Evolutionary conservation across 2,113 vertebrate species (phyloP).

Genomic region (Puma concolor): DNA sequence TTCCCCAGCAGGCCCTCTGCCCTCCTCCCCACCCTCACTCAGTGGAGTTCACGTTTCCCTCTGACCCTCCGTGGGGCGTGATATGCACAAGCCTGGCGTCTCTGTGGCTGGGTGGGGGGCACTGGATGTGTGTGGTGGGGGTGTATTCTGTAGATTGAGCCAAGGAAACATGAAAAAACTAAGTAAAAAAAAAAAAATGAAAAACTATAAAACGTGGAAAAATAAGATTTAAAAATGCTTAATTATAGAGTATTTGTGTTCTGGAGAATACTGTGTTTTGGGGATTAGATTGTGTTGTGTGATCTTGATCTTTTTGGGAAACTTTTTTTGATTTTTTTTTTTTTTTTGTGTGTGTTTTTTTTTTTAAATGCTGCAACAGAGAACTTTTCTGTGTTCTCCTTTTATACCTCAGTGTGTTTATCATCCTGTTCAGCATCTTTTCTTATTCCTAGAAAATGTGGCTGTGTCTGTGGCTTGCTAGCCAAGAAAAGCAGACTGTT

Average conservation of each 20-base stretch:
- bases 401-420: slow-evolving; percentile 86
- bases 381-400: slow-evolving; percentile 84
- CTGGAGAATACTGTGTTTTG: slow-evolving; percentile 81
- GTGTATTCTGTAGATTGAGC: slow-evolving; percentile 84
- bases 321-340: not conserved
- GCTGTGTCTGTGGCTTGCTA: slow-evolving; percentile 78
- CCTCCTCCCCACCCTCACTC: slow-evolving; percentile 66
- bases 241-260: slow-evolving; percentile 82
- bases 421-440: slow-evolving; percentile 77
- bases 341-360: not conserved
- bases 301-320: slow-evolving; percentile 48
- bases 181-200: slow-evolving; percentile 63
- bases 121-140: slow-evolving; percentile 76
- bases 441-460: slow-evolving; percentile 76
- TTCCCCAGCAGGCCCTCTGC: slow-evolving; percentile 38
- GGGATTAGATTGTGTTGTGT: slow-evolving; percentile 72
- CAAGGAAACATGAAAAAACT: slow-evolving; percentile 80
- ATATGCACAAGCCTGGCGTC: slow-evolving; percentile 79
- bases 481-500: slow-evolving; percentile 78
- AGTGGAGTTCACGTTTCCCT: slow-evolving; percentile 73
- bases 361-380: slow-evolving; percentile 87
- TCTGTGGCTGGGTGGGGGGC: not conserved
- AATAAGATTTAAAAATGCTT: slow-evolving; percentile 72
- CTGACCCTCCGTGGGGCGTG: slow-evolving; percentile 43
- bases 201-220: slow-evolving; percentile 36